Conservation (phyloP, 2,888 invertebrate species). For the Galerucella calmariensis region DNA sequence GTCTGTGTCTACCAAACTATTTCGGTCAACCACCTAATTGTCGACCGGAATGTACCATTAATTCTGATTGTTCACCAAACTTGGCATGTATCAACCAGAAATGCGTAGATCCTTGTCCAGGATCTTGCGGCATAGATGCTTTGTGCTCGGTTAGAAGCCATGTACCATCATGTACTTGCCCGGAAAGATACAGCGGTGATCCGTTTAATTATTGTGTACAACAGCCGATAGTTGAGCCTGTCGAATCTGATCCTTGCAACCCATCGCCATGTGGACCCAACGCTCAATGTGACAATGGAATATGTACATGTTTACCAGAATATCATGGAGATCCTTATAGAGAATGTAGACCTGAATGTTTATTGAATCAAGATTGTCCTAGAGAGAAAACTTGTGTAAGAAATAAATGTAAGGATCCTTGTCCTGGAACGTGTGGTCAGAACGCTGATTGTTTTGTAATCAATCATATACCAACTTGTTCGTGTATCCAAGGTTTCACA, state of each 20-base stretch:
- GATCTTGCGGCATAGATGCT: slow-evolving; percentile 73
- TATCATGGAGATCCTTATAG: slow-evolving; percentile 82
- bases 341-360: slow-evolving; percentile 84
- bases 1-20: slow-evolving; percentile 70
- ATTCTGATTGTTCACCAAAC: slow-evolving; percentile 71
- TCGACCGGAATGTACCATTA: slow-evolving; percentile 74
- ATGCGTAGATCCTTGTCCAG: slow-evolving; percentile 72
- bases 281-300: slow-evolving; percentile 75
- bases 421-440: slow-evolving; percentile 80
- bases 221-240: slow-evolving; percentile 46
- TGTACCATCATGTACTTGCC: slow-evolving; percentile 76
- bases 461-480: slow-evolving; percentile 83
- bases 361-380: slow-evolving; percentile 79
- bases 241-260: slow-evolving; percentile 64
- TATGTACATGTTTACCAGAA: slow-evolving; percentile 78
- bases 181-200: slow-evolving; percentile 72
- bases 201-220: slow-evolving; percentile 65
- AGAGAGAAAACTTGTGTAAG: slow-evolving; percentile 75
- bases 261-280: slow-evolving; percentile 78
- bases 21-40: slow-evolving; percentile 75
- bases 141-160: slow-evolving; percentile 75
- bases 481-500: slow-evolving; percentile 75
- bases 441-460: slow-evolving; percentile 81
- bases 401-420: slow-evolving; percentile 83
- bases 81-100: slow-evolving; percentile 70